Conservation (phyloP, 2,888 invertebrate species). For the Thyatira batis region DNA sequence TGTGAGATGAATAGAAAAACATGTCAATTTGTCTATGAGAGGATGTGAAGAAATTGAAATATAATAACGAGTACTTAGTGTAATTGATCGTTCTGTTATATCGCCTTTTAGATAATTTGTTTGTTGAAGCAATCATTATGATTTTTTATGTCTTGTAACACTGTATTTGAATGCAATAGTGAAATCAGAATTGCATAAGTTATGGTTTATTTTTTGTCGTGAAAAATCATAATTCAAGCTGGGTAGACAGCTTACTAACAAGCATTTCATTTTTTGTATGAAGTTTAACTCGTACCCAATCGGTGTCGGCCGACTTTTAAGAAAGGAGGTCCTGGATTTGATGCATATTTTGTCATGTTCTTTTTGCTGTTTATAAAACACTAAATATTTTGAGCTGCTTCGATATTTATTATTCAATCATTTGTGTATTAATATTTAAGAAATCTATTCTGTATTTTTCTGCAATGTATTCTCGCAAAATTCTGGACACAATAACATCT, state of each 20-base stretch:
- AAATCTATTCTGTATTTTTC: conserved; percentile 18
- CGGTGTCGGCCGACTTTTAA: conserved; percentile 22
- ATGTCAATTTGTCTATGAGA: conserved; percentile 50
- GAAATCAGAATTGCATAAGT: background rate
- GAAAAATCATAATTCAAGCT: background rate
- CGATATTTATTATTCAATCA: too few relatives aligned
- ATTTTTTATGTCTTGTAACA: conserved; percentile 39
- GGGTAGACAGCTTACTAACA: background rate
- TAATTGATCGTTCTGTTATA: conserved; percentile 49
- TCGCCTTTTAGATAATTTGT: conserved; percentile 48
- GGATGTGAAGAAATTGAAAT: conserved; percentile 53
- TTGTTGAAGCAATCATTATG: conserved; percentile 57
- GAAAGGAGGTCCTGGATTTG: too few relatives aligned
- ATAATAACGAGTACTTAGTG: conserved; percentile 61
- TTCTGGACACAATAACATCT: conserved; percentile 3
- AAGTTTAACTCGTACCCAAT: conserved; percentile 37
- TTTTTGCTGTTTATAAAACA: conserved; percentile 43
- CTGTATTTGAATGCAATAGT: conserved; percentile 15
- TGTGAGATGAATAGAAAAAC: conserved; percentile 22
- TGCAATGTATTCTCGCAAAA: conserved; percentile 7
- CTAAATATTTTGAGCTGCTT: too few relatives aligned
- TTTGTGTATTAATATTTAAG: too few relatives aligned
- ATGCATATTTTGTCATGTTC: conserved; percentile 62
- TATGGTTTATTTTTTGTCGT: background rate
- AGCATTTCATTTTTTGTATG: background rate